Evolutionary conservation across 2,113 vertebrate genomes (phyloP).

Genomic region (Engystomops pustulosus): DNA sequence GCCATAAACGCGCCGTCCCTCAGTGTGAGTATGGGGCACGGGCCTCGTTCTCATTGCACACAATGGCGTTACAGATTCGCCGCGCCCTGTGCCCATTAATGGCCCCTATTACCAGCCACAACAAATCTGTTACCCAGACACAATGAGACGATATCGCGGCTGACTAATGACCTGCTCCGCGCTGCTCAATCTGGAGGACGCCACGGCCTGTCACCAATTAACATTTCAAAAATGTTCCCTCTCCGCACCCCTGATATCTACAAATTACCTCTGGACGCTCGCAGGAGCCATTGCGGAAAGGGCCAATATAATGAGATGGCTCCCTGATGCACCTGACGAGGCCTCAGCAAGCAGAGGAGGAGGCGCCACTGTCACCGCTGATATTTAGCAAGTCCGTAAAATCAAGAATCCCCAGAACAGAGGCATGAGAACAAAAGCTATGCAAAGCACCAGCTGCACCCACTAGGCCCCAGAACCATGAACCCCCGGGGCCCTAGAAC

Average conservation of each 20-base stretch:
- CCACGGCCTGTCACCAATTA: slow-evolving; percentile 1
- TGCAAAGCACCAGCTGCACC: too few relatives aligned
- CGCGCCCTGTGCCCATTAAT: not conserved
- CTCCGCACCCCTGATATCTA: not conserved
- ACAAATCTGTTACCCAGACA: not conserved
- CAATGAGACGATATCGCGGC: not conserved
- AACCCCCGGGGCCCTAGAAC: too few relatives aligned
- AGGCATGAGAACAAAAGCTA: too few relatives aligned
- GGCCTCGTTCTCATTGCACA: not conserved
- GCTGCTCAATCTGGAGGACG: not conserved
- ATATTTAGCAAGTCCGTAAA: too few relatives aligned
- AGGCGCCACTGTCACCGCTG: too few relatives aligned
- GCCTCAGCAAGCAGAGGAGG: not conserved
- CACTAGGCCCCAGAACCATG: too few relatives aligned
- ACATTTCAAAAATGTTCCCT: slow-evolving; percentile 22
- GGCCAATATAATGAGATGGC: not conserved
- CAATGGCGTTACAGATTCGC: not conserved
- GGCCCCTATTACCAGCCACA: not conserved
- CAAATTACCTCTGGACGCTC: not conserved
- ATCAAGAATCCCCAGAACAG: too few relatives aligned
- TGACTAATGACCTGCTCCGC: not conserved
- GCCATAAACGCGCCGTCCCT: too few relatives aligned
- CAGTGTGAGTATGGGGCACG: too few relatives aligned
- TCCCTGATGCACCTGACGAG: not conserved
- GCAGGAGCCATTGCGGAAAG: not conserved